Evolutionary conservation across 2,797 vertebrate species (phyloP).

Genomic region (Iguana delicatissima): DNA sequence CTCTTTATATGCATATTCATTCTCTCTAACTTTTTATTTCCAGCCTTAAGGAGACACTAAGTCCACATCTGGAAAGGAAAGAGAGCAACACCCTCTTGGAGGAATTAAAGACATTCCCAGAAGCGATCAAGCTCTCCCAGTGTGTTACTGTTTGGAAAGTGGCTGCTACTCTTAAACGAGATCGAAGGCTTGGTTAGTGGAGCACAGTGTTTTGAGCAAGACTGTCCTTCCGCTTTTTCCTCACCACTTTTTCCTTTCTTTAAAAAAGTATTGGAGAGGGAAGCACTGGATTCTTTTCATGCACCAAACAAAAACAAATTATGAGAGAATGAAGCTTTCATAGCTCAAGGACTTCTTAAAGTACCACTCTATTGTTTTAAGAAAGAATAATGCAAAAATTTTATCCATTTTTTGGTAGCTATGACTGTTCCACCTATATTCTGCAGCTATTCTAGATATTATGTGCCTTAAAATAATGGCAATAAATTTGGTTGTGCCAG

Average conservation of each 20-base stretch:
- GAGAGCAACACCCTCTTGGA: constrained; percentile 68
- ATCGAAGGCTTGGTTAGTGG: constrained; percentile 66
- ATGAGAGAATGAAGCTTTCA: neutral
- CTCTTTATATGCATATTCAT: neutral
- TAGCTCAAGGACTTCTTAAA: neutral
- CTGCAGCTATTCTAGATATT: too few species aligned
- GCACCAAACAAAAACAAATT: constrained; percentile 55
- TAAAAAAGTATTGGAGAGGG: neutral
- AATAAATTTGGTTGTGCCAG: too few species aligned
- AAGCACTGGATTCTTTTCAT: neutral
- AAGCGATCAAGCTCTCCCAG: constrained; percentile 82
- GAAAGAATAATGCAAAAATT: neutral
- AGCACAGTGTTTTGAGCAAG: neutral
- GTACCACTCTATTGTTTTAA: neutral
- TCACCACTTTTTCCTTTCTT: neutral
- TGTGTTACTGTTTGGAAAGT: constrained; percentile 87
- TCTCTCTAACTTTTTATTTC: constrained; percentile 41
- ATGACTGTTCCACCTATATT: too few species aligned
- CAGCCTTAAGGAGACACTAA: constrained; percentile 86
- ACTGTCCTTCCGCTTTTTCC: neutral
- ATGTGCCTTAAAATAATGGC: too few species aligned
- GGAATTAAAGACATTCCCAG: constrained; percentile 86
- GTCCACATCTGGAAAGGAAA: constrained; percentile 85
- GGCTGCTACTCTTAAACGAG: constrained; percentile 81
- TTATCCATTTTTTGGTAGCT: too few species aligned